Conservation (phyloP, 1,140 invertebrate species). For the Drosophila bocki region DNA sequence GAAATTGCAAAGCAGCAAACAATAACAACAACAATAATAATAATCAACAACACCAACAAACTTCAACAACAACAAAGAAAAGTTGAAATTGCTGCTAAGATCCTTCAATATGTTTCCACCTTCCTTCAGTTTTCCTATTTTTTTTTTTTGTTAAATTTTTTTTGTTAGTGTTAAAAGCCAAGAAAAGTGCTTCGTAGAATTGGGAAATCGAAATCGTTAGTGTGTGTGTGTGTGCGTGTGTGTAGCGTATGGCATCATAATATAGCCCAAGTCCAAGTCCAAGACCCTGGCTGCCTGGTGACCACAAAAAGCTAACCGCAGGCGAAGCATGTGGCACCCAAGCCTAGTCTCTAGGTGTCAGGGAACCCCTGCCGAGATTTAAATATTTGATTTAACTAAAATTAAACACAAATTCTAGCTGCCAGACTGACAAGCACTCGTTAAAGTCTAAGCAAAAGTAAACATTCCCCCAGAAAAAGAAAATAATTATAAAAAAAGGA, state of each 20-base stretch:
- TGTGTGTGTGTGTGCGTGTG: neutral
- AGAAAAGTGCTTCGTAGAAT: neutral
- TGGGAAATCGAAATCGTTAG: constrained; percentile 9
- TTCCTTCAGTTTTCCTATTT: neutral
- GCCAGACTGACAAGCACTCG: constrained; percentile 1
- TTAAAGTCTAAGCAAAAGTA: constrained; percentile 10
- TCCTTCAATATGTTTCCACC: constrained; percentile 11
- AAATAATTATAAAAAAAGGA: neutral
- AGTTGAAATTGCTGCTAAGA: neutral
- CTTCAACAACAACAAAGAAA: neutral
- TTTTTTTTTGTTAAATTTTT: constrained; percentile 11
- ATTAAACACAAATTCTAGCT: constrained; percentile 6
- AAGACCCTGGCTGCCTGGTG: neutral
- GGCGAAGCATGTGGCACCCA: constrained; percentile 2
- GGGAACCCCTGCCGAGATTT: neutral
- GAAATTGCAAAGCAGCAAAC: constrained; percentile 35
- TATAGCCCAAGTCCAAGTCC: constrained; percentile 11
- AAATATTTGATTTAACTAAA: constrained; percentile 1
- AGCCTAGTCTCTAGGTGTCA: neutral
- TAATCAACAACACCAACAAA: constrained; percentile 15
- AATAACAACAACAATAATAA: constrained; percentile 8
- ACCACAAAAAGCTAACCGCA: constrained; percentile 25
- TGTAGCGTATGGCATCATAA: constrained; percentile 30
- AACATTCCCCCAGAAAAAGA: constrained; percentile 6
- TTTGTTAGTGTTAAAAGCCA: neutral